Conservation (phyloP, 1,140 invertebrate species). For the Forficula auricularia region DNA sequence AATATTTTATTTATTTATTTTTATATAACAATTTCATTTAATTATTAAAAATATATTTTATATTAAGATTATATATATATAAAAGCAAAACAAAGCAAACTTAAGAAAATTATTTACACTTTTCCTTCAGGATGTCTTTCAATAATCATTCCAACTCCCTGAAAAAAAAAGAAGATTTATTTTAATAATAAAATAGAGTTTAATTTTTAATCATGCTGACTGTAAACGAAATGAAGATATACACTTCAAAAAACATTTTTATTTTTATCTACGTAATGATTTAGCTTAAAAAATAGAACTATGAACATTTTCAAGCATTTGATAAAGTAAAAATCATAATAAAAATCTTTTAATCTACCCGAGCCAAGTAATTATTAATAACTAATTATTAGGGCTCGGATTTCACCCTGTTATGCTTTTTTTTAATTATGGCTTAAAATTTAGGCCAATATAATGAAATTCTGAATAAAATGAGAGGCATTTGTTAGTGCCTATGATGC, state of each 20-base stretch:
- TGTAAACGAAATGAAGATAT: neutral
- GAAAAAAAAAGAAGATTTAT: constrained; percentile 26
- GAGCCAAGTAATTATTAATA: too few species aligned
- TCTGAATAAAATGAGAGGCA: too few species aligned
- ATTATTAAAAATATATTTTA: neutral
- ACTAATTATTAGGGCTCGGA: too few species aligned
- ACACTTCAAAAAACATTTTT: neutral
- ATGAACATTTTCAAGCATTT: neutral
- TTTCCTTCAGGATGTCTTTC: constrained; percentile 78
- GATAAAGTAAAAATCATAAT: neutral
- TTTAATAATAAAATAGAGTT: neutral
- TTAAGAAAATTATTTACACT: constrained; percentile 17
- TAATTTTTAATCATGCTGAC: neutral
- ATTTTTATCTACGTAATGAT: neutral
- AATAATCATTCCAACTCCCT: constrained; percentile 91
- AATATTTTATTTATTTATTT: neutral
- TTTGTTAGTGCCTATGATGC: too few species aligned
- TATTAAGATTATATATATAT: neutral
- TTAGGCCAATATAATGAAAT: too few species aligned
- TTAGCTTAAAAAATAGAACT: neutral
- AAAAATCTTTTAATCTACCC: neutral
- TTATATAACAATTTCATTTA: neutral
- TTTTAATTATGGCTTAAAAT: too few species aligned
- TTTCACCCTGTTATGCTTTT: too few species aligned
- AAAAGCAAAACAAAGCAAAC: neutral